Evolutionary conservation across 2,113 vertebrate genomes (phyloP).

Genomic region (Neogobius melanostomus): DNA sequence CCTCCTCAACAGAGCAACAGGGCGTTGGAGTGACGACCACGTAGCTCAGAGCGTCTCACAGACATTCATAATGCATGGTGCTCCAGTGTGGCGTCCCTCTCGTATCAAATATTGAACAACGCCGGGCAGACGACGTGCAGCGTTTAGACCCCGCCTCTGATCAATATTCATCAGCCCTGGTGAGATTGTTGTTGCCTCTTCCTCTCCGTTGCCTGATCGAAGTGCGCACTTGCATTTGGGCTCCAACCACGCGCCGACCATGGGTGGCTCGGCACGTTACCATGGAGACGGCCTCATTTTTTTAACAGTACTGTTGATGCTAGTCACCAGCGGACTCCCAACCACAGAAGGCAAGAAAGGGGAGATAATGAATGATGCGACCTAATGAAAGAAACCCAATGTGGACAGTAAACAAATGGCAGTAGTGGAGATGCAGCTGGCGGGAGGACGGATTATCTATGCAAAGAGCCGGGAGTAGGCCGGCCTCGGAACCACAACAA

Average conservation of each 20-base stretch:
- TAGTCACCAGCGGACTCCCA: conserved; percentile 36
- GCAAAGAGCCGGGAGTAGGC: not conserved
- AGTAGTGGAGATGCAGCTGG: conserved; percentile 12
- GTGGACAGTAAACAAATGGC: conserved; percentile 13
- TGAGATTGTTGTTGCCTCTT: conserved; percentile 40
- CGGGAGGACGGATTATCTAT: conserved; percentile 20
- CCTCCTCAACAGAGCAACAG: not conserved
- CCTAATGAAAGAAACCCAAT: conserved; percentile 34
- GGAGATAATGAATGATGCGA: conserved; percentile 57
- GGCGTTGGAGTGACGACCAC: conserved; percentile 20
- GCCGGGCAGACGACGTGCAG: conserved; percentile 43
- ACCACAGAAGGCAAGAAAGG: conserved; percentile 34
- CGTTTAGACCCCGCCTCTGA: conserved; percentile 54
- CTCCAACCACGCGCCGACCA: conserved; percentile 55
- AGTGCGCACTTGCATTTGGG: conserved; percentile 34
- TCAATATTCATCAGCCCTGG: conserved; percentile 65
- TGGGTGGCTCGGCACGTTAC: conserved; percentile 66
- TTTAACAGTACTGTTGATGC: conserved; percentile 55
- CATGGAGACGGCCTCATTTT: conserved; percentile 76
- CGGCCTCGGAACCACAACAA: conserved; percentile 1
- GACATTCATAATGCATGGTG: conserved; percentile 41
- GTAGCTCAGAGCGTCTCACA: conserved; percentile 37
- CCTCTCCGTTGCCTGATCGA: conserved; percentile 49
- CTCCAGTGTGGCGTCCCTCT: conserved; percentile 27
- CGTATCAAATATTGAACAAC: conserved; percentile 61